A percentile compares a stretch with the other conserved stretches of the same genome.
phyloP scores from a whole-genome alignment of 2,113 vertebrate species.

The Holacanthus passer region DNA sequence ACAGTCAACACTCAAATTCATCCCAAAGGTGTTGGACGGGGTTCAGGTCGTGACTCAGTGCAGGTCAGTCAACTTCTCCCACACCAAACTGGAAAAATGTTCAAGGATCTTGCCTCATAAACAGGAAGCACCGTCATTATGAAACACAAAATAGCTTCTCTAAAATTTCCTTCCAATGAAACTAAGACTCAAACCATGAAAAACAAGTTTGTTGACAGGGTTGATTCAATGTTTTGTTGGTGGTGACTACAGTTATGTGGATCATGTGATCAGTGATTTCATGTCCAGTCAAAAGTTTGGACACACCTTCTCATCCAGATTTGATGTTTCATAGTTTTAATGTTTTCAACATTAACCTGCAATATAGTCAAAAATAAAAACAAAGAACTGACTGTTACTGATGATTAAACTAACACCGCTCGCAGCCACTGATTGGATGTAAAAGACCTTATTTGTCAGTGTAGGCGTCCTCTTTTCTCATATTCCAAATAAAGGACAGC shows the following conservation, averaged over 20 bases:
- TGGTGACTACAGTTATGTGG: neutral
- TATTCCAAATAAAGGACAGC: neutral
- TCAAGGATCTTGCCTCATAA: neutral
- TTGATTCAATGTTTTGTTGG: neutral
- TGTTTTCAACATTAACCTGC: too few species aligned
- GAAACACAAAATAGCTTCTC: neutral
- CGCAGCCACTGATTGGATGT: too few species aligned
- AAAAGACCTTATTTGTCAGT: neutral
- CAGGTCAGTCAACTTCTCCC: neutral
- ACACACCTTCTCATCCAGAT: too few species aligned
- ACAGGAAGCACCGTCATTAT: neutral
- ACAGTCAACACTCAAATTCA: neutral
- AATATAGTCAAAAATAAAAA: too few species aligned
- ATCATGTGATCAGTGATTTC: too few species aligned
- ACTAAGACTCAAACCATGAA: neutral
- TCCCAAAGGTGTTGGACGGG: neutral
- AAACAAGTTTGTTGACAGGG: neutral
- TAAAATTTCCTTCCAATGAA: neutral
- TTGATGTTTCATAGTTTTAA: too few species aligned
- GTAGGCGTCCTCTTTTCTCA: neutral
- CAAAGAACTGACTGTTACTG: too few species aligned
- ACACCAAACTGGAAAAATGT: neutral
- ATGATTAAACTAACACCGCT: neutral
- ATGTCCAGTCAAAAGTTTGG: too few species aligned
- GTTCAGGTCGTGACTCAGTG: neutral